Percentiles rank a stretch among this genome's conserved stretches.
phyloP scores from a whole-genome alignment of 2,888 invertebrate species.

The Eucera pruinosa region DNA sequence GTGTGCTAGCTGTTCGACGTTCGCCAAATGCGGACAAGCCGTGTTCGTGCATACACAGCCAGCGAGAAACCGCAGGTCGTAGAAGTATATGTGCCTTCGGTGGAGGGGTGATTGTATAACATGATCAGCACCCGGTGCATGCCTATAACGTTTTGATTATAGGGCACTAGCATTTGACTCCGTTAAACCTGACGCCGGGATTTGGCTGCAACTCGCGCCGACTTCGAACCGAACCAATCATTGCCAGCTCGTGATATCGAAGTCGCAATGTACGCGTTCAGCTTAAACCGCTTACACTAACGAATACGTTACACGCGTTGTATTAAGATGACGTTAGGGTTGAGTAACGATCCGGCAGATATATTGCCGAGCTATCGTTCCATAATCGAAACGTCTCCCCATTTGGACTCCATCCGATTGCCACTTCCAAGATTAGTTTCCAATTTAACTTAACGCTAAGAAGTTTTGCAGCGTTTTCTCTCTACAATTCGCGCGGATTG shows the following conservation, averaged over 20 bases:
- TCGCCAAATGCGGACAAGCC: neutral
- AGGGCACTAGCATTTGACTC: constrained; percentile 65
- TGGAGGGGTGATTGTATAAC: constrained; percentile 65
- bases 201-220: constrained; percentile 58
- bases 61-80: constrained; percentile 47
- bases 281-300: constrained; percentile 52
- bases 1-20: constrained; percentile 17
- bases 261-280: constrained; percentile 47
- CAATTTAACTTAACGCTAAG: neutral
- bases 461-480: neutral
- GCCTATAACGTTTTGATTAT: constrained; percentile 69
- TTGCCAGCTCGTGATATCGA: constrained; percentile 54
- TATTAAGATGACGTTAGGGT: constrained; percentile 54
- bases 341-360: constrained; percentile 53
- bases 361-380: constrained; percentile 6
- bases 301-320: constrained; percentile 57
- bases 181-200: constrained; percentile 61
- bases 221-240: constrained; percentile 66
- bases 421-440: constrained; percentile 6
- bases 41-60: constrained; percentile 8
- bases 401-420: neutral
- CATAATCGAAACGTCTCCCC: constrained; percentile 10
- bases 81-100: constrained; percentile 55
- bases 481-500: neutral
- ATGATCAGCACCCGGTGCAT: constrained; percentile 65